Base-by-base conservation (phyloP, 1,140 invertebrate species). In the Apolygus lucorum region DNA sequence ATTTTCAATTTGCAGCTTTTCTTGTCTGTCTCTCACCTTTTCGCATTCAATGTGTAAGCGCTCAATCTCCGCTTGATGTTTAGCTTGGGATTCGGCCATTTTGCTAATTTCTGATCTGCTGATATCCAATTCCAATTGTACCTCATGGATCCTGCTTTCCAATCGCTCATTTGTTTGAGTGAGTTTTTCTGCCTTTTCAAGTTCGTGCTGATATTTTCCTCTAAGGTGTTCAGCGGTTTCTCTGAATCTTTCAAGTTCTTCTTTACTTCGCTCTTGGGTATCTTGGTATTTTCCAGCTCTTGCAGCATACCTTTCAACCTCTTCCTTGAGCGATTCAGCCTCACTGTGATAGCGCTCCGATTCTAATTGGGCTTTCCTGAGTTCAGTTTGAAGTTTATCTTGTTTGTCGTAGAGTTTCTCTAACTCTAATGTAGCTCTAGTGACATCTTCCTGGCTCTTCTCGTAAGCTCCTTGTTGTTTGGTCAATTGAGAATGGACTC, bases 341-440 rank as follows among this genome's bases (percentile, higher is more conserved):
- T 87, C 90, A 72, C 80, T 79, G 73, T 85, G 85, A 67, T 85
- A 80, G 77, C 86, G 86, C 52, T 90, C 89, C 11, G 87, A 79
- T 73, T 93, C 91, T 1, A 83, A 84, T 76, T 93, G 89, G 1
- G 90, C 84, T 79, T 91, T 90, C 68, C 92, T 82, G 66, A 93
- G 81, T 74, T 96, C 93, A 2, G 85, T 81, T 73, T 92, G 89
- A 63, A 88, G 84, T 76, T 92, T 88, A 72, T 95, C 92, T 74
- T 93, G 88, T 75, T 93, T 92, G 74, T 95, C 93, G 73, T 92
- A 90, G 81, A 93, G 87, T 77, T 93, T 95, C 77, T 95, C 93
- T 14, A 93, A 81, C 78, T 95, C 93, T 26, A 92, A 84, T 76
- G 92, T 90, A 75, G 93, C 85, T 74, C 91, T 83, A 0, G 90